Evolutionary conservation across 2,113 vertebrate species (phyloP).

Genomic region (Channa argus): DNA sequence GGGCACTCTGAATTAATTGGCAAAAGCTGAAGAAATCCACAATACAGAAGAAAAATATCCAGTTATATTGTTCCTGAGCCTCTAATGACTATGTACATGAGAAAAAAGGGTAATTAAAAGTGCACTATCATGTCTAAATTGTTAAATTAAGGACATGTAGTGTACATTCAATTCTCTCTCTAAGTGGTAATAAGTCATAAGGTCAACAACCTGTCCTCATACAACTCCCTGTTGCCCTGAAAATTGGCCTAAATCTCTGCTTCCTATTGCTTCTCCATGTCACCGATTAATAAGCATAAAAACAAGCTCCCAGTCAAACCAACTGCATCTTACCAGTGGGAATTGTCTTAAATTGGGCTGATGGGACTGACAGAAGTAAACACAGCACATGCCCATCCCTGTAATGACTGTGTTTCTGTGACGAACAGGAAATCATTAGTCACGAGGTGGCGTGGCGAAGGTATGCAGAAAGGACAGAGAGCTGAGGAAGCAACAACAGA

Average conservation of each 20-base stretch:
- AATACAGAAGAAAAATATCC: background rate
- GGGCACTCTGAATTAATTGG: conserved; percentile 2
- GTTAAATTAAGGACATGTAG: conserved; percentile 30
- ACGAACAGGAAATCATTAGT: conserved; percentile 80
- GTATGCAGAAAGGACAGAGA: conserved; percentile 64
- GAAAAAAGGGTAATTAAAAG: conserved; percentile 21
- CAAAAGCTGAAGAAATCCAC: background rate
- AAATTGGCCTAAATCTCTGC: conserved; percentile 19
- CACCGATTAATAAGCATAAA: conserved; percentile 48
- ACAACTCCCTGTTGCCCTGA: conserved; percentile 11
- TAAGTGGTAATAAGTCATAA: conserved; percentile 27
- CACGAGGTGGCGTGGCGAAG: conserved; percentile 63
- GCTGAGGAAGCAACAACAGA: conserved; percentile 55
- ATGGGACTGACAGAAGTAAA: conserved; percentile 44
- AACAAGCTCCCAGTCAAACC: conserved; percentile 48
- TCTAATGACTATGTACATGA: conserved; percentile 29
- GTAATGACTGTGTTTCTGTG: conserved; percentile 68
- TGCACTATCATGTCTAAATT: background rate
- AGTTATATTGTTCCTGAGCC: background rate
- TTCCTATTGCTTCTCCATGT: conserved; percentile 13
- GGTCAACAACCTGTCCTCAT: conserved; percentile 9
- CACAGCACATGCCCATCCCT: conserved; percentile 32
- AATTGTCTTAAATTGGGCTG: conserved; percentile 55
- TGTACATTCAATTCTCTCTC: conserved; percentile 5
- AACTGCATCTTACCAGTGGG: conserved; percentile 52